These are phyloP conservation scores for Ophion slaviceki DNA, from an alignment of 2,888 invertebrate species.

Conservation along the genomic window DNA sequence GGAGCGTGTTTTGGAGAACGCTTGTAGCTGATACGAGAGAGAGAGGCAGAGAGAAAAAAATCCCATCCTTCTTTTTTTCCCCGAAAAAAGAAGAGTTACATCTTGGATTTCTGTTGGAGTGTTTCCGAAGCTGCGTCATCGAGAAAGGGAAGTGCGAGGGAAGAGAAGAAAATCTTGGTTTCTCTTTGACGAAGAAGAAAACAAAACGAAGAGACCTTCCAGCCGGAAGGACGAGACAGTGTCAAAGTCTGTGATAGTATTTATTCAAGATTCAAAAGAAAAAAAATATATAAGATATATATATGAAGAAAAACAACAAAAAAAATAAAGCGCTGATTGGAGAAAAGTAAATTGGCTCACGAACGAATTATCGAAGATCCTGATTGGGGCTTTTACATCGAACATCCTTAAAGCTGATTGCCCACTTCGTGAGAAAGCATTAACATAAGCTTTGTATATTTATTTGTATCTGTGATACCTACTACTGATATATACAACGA, in stretches of 20 bases:
- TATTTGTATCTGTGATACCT: conserved; percentile 83
- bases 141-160: background rate
- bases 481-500: conserved; percentile 80
- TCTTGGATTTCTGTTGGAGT: conserved; percentile 34
- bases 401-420: conserved; percentile 20
- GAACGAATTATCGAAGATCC: conserved; percentile 16
- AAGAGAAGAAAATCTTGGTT: conserved; percentile 40
- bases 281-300: background rate
- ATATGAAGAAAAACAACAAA: conserved; percentile 56
- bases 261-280: conserved; percentile 77
- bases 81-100: conserved; percentile 8
- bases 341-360: conserved; percentile 35
- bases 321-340: conserved; percentile 37
- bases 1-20: conserved; percentile 42
- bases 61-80: conserved; percentile 17
- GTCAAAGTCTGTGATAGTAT: conserved; percentile 83
- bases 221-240: conserved; percentile 71
- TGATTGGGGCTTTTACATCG: background rate
- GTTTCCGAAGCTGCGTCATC: conserved; percentile 41
- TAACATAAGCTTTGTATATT: conserved; percentile 82
- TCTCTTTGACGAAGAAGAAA: conserved; percentile 30
- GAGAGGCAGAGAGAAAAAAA: conserved; percentile 9
- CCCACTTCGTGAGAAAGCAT: conserved; percentile 54
- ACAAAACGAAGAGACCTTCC: conserved; percentile 58
- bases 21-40: conserved; percentile 2